Conservation (phyloP, 2,888 invertebrate genomes). For the Ptychoptera albimana region DNA sequence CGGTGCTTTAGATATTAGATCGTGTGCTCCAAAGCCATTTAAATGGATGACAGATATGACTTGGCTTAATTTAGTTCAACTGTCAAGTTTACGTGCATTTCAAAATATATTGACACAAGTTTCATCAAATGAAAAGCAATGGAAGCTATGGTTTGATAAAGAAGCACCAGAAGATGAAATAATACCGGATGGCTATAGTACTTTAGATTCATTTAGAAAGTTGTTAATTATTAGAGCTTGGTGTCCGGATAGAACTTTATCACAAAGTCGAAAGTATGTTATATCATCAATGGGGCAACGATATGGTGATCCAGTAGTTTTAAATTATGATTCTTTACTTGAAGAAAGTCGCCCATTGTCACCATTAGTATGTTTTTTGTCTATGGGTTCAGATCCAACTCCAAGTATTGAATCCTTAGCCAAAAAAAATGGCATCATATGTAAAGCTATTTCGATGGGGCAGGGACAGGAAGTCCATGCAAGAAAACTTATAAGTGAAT, state of each 20-base stretch:
- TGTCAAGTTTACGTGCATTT: conserved; percentile 45
- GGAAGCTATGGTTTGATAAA: conserved; percentile 57
- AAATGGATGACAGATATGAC: conserved; percentile 70
- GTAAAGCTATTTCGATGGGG: conserved; percentile 59
- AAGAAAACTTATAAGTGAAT: conserved; percentile 42
- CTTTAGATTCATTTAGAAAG: conserved; percentile 53
- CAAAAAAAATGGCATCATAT: conserved; percentile 45
- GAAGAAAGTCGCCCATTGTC: conserved; percentile 50
- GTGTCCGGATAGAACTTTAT: conserved; percentile 63
- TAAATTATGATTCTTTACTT: conserved; percentile 54
- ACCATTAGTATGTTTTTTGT: conserved; percentile 61
- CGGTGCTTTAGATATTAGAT: conserved; percentile 62
- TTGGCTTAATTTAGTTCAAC: conserved; percentile 65
- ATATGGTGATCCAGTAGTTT: conserved; percentile 59
- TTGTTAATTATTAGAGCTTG: conserved; percentile 58
- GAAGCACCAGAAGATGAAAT: conserved; percentile 64
- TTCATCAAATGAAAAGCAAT: conserved; percentile 40
- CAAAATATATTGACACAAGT: conserved; percentile 47
- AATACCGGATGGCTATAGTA: conserved; percentile 57
- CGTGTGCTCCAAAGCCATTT: conserved; percentile 54
- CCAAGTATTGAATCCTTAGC: conserved; percentile 58
- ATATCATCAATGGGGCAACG: conserved; percentile 45
- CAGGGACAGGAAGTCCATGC: conserved; percentile 68
- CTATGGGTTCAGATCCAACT: conserved; percentile 74
- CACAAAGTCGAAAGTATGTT: conserved; percentile 65